Conservation (phyloP, 2,797 vertebrate species). For the Echiichthys vipera region DNA sequence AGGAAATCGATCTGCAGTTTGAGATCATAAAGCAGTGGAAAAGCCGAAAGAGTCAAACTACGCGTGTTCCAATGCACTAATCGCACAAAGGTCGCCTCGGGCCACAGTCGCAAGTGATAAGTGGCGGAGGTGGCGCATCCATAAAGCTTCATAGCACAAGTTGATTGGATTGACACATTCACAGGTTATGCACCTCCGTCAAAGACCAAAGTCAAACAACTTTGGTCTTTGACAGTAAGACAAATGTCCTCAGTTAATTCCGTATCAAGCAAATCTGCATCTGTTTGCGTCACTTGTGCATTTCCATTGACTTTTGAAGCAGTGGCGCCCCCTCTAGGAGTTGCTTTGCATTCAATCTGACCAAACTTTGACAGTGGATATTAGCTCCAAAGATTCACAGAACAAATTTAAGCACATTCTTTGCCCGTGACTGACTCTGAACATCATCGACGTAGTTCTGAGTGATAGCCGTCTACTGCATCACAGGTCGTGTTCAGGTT, state of each 20-base stretch:
- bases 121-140: neutral
- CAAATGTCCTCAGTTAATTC: neutral
- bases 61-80: neutral
- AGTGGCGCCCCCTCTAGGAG: neutral
- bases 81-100: neutral
- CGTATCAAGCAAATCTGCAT: neutral
- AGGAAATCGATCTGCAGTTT: neutral
- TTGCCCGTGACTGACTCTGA: constrained; percentile 12
- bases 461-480: constrained; percentile 30
- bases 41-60: neutral
- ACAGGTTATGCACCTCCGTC: neutral
- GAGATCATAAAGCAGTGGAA: neutral
- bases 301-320: neutral
- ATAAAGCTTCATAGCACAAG: neutral
- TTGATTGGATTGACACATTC: neutral
- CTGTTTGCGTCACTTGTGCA: neutral
- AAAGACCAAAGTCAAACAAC: neutral
- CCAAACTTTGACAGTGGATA: neutral
- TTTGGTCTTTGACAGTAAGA: neutral
- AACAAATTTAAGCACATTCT: neutral
- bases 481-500: constrained; percentile 30
- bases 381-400: neutral
- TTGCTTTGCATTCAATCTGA: constrained; percentile 22
- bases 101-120: neutral
- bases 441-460: neutral